A percentile compares a stretch with the other conserved stretches of the same genome.
Conservation (phyloP, 2,113 vertebrate species). For the Cyphotilapia sp. region DNA sequence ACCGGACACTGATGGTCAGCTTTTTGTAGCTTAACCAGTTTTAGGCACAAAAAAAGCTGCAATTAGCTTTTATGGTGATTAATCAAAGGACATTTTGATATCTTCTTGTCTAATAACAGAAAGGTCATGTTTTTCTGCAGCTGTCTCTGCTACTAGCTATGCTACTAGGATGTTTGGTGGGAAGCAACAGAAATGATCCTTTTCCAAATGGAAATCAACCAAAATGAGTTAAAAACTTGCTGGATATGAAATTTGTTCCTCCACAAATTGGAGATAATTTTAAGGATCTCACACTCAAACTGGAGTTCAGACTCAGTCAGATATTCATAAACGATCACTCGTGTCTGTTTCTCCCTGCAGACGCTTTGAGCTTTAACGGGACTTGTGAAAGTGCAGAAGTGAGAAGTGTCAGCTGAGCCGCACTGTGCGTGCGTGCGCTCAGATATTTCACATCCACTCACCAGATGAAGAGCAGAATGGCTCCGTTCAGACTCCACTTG, state of each 20-base stretch:
- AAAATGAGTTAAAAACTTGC: not conserved
- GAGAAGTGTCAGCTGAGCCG: not conserved
- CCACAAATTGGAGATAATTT: not conserved
- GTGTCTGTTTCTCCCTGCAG: not conserved
- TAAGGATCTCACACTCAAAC: not conserved
- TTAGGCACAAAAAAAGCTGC: not conserved
- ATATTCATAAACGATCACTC: fast-evolving
- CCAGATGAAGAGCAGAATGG: conserved; percentile 57
- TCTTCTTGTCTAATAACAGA: not conserved
- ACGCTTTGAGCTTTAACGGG: not conserved
- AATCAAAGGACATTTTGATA: not conserved
- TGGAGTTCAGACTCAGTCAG: not conserved
- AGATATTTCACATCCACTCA: conserved; percentile 49
- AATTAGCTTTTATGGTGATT: not conserved
- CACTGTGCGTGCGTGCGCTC: not conserved
- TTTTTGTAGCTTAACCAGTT: too few relatives aligned
- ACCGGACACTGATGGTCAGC: not conserved
- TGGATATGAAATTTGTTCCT: not conserved
- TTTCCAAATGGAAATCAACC: not conserved
- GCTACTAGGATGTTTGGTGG: not conserved
- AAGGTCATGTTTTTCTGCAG: not conserved
- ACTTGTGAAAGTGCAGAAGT: not conserved
- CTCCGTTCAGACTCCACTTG: conserved; percentile 50
- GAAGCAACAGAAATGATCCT: not conserved
- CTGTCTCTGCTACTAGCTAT: not conserved